Evolutionary conservation across 2,888 invertebrate species (phyloP), one percentile per base, ranked within the genome.

Genomic region (Mylabris sibirica): DNA sequence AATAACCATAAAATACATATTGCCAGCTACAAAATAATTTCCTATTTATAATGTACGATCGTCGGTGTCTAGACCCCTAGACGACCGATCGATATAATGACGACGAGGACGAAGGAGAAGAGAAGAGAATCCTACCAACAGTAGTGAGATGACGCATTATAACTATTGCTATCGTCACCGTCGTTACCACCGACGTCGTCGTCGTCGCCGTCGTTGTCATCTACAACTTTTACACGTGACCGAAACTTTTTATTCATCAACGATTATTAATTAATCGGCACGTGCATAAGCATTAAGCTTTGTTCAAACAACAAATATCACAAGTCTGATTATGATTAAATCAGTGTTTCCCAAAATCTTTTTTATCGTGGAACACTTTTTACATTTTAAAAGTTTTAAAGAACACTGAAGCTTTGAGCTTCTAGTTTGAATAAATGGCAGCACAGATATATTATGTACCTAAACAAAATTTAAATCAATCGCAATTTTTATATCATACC

Each of bases 31-130:
- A 30, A 30, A 77, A 80, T 77, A 79, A 80, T 79, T 80, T 81
- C 80, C 80, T 80, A 80, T 81, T 81, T 80, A 80, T 81, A 81
- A 80, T 78, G 76, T 75, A 74, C 74, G 74, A 80, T 80, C 11
- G 22, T 22, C 53, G 22, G 11, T 53, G 53, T 57, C 57, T 57
- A 57, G 57, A 57, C 57, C 24, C 8, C 80, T 81, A 81, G 80
- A 80, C 79, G 75, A 74, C 75, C 69, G 74, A 68, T 75, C 75
- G 70, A 75, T 75, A 74, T 66, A 63, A 68, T 70, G 70, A 70
- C 41, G 41, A 41, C 41, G n/a, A 41, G 14, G 14, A 41, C n/a
- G 41, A 41, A 12, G 14, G n/a, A 14, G 44, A 17, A 6, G 65
- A 72, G 71, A 49, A 44, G 3, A 44, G 70, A 75, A 70, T 67